phyloP scores from a whole-genome alignment of 2,888 invertebrate genomes.

The Thymelicus sylvestris region DNA sequence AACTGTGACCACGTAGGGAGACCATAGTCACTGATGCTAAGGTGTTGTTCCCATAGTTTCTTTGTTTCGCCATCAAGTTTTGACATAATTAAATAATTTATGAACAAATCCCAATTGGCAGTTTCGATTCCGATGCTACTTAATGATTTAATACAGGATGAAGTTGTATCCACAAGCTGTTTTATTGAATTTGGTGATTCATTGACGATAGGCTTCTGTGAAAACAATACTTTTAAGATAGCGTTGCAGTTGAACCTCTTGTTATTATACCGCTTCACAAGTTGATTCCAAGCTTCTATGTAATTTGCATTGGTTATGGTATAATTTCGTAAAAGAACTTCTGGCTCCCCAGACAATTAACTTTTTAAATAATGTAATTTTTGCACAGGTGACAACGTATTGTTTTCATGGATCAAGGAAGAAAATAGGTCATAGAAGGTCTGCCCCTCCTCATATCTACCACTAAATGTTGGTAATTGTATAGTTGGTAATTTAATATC shows the following conservation, averaged over 20 bases:
- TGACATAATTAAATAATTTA: constrained; percentile 33
- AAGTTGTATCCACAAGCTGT: no score
- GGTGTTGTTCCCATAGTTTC: constrained; percentile 12
- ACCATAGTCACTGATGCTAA: constrained; percentile 2
- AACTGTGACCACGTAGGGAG: constrained; percentile 31
- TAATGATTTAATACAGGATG: neutral
- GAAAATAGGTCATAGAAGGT: constrained; percentile 4
- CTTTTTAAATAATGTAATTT: constrained; percentile 46
- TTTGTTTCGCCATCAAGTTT: constrained; percentile 36
- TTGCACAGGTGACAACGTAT: constrained; percentile 38
- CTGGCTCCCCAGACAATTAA: constrained; percentile 34
- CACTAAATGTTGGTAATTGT: no score
- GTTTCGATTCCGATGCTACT: constrained; percentile 5
- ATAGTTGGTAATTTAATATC: no score
- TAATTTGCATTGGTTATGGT: constrained; percentile 42
- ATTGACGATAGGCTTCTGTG: no score
- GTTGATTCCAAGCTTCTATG: constrained; percentile 41
- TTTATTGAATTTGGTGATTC: no score
- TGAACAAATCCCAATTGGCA: constrained; percentile 35
- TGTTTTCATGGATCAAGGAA: constrained; percentile 41
- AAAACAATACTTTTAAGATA: neutral
- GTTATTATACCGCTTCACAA: constrained; percentile 40
- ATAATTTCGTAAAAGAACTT: constrained; percentile 27
- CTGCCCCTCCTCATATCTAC: neutral
- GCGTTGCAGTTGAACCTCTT: constrained; percentile 40